A percentile compares a stretch with the other conserved stretches of the same genome.
Conservation (phyloP, 2,888 invertebrate species). For the Heteromurus nitidus region DNA sequence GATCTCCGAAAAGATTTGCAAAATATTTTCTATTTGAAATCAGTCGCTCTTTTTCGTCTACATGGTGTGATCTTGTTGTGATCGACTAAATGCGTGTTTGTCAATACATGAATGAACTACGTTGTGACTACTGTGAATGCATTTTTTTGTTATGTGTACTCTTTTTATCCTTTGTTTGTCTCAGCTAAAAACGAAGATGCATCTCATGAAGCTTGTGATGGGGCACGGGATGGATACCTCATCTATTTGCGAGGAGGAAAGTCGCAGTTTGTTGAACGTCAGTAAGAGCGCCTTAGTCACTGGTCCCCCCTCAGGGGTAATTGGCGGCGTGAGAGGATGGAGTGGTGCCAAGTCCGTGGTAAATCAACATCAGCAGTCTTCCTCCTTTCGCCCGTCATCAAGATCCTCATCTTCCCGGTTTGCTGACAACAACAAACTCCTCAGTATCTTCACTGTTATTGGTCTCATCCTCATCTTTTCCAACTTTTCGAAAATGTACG, state of each 20-base stretch:
- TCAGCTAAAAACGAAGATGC: constrained; percentile 40
- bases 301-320: constrained; percentile 53
- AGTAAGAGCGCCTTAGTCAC: constrained; percentile 31
- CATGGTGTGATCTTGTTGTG: constrained; percentile 3
- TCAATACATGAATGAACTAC: not conserved
- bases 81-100: not conserved
- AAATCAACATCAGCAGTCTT: constrained; percentile 53
- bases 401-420: constrained; percentile 56
- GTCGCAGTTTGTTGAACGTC: constrained; percentile 20
- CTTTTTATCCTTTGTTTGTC: not conserved
- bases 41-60: too few relatives aligned
- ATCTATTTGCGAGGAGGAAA: constrained; percentile 31
- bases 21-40: too few relatives aligned
- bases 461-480: constrained; percentile 64
- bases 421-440: constrained; percentile 59
- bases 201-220: constrained; percentile 57
- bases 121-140: not conserved
- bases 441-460: constrained; percentile 60
- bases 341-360: constrained; percentile 60
- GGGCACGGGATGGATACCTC: constrained; percentile 32
- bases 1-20: too few relatives aligned
- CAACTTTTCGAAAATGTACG: constrained; percentile 62
- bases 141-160: not conserved
- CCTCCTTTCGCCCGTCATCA: constrained; percentile 49
- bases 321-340: constrained; percentile 59